phyloP scores from a whole-genome alignment of 2,113 vertebrate genomes.

The Kryptolebias marmoratus region DNA sequence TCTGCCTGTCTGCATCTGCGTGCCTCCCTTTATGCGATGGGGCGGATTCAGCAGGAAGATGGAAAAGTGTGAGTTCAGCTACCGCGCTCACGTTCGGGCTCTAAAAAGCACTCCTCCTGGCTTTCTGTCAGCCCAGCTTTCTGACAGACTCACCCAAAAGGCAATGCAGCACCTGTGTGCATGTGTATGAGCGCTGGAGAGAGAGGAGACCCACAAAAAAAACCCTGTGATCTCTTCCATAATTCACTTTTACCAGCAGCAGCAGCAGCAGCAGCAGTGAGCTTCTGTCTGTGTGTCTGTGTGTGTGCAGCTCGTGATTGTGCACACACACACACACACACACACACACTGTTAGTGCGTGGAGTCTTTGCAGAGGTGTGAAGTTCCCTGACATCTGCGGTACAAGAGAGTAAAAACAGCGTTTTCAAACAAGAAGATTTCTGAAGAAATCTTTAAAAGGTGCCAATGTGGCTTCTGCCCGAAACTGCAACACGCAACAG shows the following conservation, averaged over 20 bases:
- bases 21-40: conserved; percentile 6
- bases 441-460: not conserved
- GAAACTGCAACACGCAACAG: too few species aligned
- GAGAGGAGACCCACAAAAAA: not conserved
- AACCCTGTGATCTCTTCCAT: conserved; percentile 34
- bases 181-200: not conserved
- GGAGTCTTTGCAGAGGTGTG: conserved; percentile 50
- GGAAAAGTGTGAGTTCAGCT: conserved; percentile 40
- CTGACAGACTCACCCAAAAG: conserved; percentile 10
- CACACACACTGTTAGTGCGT: not conserved
- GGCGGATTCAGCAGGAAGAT: conserved; percentile 32
- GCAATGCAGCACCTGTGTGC: conserved; percentile 7
- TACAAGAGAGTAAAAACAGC: conserved; percentile 8
- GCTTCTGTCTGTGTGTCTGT: conserved; percentile 6
- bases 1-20: not conserved
- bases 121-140: conserved; percentile 21
- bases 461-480: too few species aligned
- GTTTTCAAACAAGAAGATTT: not conserved
- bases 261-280: conserved; percentile 1
- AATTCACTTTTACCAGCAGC: conserved; percentile 35
- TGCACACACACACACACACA: not conserved
- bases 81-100: conserved; percentile 14
- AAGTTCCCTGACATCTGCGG: conserved; percentile 22
- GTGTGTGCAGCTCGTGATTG: not conserved
- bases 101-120: conserved; percentile 24